These are phyloP conservation scores for Chrysopilus asiliformis DNA, from an alignment of 2,888 invertebrate species.

Conservation along the genomic window DNA sequence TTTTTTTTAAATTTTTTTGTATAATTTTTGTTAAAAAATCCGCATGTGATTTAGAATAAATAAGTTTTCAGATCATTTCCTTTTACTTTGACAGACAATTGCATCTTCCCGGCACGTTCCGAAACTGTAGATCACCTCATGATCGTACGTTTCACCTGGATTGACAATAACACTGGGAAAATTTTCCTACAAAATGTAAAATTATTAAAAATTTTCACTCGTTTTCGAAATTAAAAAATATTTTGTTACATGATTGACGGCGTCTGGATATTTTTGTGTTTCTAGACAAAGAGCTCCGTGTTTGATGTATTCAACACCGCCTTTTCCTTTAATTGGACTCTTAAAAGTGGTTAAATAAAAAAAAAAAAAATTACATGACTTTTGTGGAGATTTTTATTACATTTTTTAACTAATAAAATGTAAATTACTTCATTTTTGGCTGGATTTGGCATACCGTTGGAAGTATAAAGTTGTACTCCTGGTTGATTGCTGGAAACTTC, in stretches of 20 bases:
- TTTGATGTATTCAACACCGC: conserved; percentile 51
- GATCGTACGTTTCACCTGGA: conserved; percentile 58
- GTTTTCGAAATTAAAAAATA: conserved; percentile 10
- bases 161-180: conserved; percentile 61
- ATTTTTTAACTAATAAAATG: too few relatives aligned
- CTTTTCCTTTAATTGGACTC: conserved; percentile 51
- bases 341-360: conserved; percentile 10
- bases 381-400: too few relatives aligned
- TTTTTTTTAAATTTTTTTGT: too few relatives aligned
- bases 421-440: conserved; percentile 31
- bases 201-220: conserved; percentile 5
- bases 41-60: too few relatives aligned
- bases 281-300: conserved; percentile 79
- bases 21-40: too few relatives aligned
- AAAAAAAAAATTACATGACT: too few relatives aligned
- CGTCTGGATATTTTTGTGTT: conserved; percentile 88
- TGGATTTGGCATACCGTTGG: conserved; percentile 55
- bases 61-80: too few relatives aligned
- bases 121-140: conserved; percentile 62
- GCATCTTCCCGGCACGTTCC: conserved; percentile 27
- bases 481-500: conserved; percentile 79
- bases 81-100: too few relatives aligned
- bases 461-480: conserved; percentile 82
- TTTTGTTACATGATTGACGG: conserved; percentile 61
- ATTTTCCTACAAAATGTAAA: conserved; percentile 43